Evolutionary conservation across 2,113 vertebrate species (phyloP).

Genomic region (Formicarius rufipectus): DNA sequence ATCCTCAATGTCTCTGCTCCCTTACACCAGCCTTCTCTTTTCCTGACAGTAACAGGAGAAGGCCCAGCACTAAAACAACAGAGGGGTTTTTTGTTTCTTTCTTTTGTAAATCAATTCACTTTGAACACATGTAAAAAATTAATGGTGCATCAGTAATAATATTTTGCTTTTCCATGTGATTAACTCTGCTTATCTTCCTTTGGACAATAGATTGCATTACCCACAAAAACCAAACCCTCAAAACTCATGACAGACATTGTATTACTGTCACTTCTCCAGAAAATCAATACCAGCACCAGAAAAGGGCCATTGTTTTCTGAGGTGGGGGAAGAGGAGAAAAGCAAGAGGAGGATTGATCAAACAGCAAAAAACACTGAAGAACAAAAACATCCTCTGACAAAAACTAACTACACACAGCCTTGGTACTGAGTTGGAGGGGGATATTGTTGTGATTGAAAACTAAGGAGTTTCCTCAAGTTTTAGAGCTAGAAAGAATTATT

Average conservation of each 20-base stretch:
- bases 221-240: not conserved
- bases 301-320: constrained; percentile 24
- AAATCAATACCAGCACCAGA: constrained; percentile 2
- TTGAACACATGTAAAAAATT: not conserved
- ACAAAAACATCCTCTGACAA: constrained; percentile 1
- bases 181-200: not conserved
- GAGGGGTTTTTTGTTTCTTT: not conserved
- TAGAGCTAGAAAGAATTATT: not conserved
- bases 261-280: constrained; percentile 4
- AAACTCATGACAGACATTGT: constrained; percentile 13
- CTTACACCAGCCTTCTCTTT: not conserved
- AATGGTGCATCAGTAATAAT: not conserved
- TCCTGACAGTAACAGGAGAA: not conserved
- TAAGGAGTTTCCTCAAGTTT: constrained; percentile 9
- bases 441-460: not conserved
- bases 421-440: not conserved
- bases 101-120: not conserved
- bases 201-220: not conserved
- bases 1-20: not conserved
- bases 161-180: not conserved
- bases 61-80: not conserved
- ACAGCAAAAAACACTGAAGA: not conserved
- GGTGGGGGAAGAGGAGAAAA: not conserved
- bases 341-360: not conserved
- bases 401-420: not conserved